These are phyloP conservation scores for Myotis yumanensis DNA, from an alignment of 2,113 vertebrate genomes.

Conservation along the genomic window DNA sequence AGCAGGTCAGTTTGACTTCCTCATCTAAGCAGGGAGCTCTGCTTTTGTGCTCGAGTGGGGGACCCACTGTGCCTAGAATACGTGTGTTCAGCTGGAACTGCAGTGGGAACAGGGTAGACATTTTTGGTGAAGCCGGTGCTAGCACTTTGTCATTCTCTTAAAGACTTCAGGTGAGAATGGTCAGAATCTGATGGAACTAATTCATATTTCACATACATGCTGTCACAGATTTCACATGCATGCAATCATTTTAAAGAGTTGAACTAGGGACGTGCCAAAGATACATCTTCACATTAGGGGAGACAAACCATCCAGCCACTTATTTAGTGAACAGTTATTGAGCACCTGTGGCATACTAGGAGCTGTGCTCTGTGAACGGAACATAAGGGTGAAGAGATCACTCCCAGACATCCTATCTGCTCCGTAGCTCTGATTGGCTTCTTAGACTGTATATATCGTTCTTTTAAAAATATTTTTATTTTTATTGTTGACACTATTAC, in stretches of 20 bases:
- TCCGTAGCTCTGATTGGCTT: neutral
- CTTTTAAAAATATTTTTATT: neutral
- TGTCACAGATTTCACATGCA: neutral
- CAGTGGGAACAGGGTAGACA: neutral
- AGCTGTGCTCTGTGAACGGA: neutral
- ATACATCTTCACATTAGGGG: neutral
- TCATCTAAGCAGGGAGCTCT: neutral
- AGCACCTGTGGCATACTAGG: neutral
- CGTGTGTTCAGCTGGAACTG: neutral
- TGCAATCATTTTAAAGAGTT: neutral
- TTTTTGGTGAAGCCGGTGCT: neutral
- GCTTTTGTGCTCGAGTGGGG: neutral
- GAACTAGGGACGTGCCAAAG: neutral
- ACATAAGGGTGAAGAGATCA: neutral
- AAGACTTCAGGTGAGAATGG: neutral
- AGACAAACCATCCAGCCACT: neutral
- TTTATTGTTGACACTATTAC: neutral
- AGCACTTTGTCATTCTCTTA: neutral
- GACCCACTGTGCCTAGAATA: rapidly evolving
- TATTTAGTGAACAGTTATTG: neutral
- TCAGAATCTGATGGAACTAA: neutral
- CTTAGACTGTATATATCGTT: neutral
- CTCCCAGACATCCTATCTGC: too few relatives aligned
- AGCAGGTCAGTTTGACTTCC: neutral
- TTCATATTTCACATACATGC: neutral